Base-by-base conservation (phyloP, 2,113 vertebrate genomes). In the Rattus rattus region DNA sequence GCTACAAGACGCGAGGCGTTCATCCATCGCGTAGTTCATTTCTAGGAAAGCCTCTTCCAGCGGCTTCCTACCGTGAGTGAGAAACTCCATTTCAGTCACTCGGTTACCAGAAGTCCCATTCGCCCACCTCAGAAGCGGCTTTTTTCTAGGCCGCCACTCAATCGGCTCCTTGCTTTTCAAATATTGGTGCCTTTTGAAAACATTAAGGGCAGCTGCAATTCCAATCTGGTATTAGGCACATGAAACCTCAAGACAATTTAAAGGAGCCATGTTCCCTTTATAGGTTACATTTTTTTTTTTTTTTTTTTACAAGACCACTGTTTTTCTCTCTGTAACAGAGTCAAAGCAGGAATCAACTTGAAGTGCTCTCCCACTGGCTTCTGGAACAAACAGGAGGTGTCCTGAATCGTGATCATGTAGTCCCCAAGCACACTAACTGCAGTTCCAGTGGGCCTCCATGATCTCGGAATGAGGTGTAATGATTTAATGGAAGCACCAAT, bases 111-210 rank as follows among this genome's bases (percentile, higher is more conserved):
- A 76, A 70, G 47, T 36, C 63, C 90, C 85, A 80, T n/a, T 88
- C 73, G 65, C 95, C 96, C 94, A 96, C 84, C 93, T 92, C 96
- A 92, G 90, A 59, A 87, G 91, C 72, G 75, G 91, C 90, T 86
- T 94, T 94, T 43, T 79, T 93, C 95, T 88, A 88, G 84, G 91
- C 83, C 84, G 90, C 94, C 61, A 85, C 84, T 93, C 87, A 92
- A 69, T 70, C 91, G 89, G 86, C n/a, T 84, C 65, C 75, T 96
- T 91, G 93, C 56, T 96, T 97, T 97, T 95, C 73, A 95, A 97
- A 96, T 69, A 75, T 93, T 59, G 56, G 16, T 89, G 33, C 86
- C 84, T 93, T 96, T 73, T 89, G 89, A 96, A 87, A 95, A 95
- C 49, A 92, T n/a, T 94, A 88, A 94, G 65, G n/a, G 52, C 63